Evolutionary conservation across 2,113 vertebrate species (phyloP).

Genomic region (Ameiurus melas): DNA sequence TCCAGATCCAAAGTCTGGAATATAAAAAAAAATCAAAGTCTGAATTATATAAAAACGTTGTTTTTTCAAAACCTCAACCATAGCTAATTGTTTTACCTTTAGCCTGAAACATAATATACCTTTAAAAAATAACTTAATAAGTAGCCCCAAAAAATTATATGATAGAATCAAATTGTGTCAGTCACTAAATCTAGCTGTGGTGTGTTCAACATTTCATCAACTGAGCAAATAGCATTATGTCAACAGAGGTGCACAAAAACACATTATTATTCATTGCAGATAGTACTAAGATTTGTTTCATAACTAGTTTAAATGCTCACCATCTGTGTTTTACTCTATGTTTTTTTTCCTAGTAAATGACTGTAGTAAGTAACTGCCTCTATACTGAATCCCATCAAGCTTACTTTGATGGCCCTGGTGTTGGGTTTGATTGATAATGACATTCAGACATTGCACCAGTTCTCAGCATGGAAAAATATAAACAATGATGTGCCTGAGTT

Average conservation of each 20-base stretch:
- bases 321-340: neutral
- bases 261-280: neutral
- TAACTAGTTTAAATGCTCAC: neutral
- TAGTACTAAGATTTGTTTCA: neutral
- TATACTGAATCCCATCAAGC: neutral
- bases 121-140: neutral
- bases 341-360: neutral
- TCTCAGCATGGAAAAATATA: slow-evolving; percentile 24
- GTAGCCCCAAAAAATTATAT: neutral
- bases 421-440: slow-evolving; percentile 3
- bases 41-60: neutral
- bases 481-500: slow-evolving; percentile 20
- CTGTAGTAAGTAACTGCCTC: neutral
- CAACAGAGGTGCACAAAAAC: neutral
- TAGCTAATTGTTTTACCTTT: neutral
- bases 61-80: neutral
- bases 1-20: neutral
- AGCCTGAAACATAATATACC: neutral
- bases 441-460: slow-evolving; percentile 9
- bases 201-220: neutral
- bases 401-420: neutral
- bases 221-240: neutral
- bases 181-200: neutral
- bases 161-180: neutral
- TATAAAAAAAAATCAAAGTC: no score